Base-by-base conservation (phyloP, 2,888 invertebrate species). In the Drosophila tanythrix region DNA sequence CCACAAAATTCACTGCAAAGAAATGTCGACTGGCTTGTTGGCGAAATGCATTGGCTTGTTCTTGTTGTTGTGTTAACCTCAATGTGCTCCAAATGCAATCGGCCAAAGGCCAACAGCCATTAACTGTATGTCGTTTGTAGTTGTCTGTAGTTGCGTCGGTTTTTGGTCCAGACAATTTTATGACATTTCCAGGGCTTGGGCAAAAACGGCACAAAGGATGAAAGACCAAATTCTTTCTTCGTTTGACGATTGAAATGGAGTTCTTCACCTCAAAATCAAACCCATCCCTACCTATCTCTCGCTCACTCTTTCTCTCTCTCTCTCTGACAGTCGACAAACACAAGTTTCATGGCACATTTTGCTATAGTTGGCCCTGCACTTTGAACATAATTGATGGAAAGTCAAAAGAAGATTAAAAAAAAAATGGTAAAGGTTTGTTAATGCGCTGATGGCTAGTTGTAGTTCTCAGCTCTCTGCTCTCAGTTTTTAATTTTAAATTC, bases 141-240 rank as follows among this genome's bases (percentile, higher is more conserved):
- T 50, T 25, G 35, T 61, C 62, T 13, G 62, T 36, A n/a, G 46
- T 46, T 66, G 29, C 18, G 61, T 69, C 48, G 46, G 46, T 46
- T 70, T 76, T 56, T 48, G 51, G 33, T 60, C 40, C 75, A 60
- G 70, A 76, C 74, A 43, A 65, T 62, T 74, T 78, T 46, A 56
- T 50, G 70, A 29, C 33, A 27, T 60, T 64, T 61, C 53, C 25
- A 35, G 27, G 48, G 35, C 48, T 27, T 52, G 43, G 25, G 35
- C 55, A 36, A 56, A 65, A 83, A 75, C 89, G 89, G 60, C 77
- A 86, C 87, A 79, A 83, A 86, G 83, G 73, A 86, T 76, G 87
- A 87, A 86, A 83, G 87, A 69, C 68, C 52, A 38, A 58, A 48
- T 61, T 56, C 46, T 40, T 67, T 56, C 63, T 53, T 35, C 65